Conservation (phyloP, 2,888 invertebrate genomes). For the Pristionchus arcanus region DNA sequence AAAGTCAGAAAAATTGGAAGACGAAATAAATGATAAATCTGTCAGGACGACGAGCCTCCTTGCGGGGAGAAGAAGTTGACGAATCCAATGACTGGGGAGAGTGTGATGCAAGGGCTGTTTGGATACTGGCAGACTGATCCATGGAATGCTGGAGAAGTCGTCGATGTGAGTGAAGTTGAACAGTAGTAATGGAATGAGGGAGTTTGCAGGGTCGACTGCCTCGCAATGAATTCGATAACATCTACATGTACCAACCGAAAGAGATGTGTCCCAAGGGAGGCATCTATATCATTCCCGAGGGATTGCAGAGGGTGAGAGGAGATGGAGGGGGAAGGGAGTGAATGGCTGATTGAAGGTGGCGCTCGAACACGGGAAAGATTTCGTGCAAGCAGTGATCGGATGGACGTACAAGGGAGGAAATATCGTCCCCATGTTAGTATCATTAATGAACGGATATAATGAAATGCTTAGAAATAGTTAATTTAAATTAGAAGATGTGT, state of each 20-base stretch:
- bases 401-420: conserved; percentile 92
- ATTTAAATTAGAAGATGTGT: background rate
- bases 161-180: background rate
- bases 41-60: conserved; percentile 82
- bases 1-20: background rate
- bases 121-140: conserved; percentile 96
- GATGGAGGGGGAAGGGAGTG: background rate
- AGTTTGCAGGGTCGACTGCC: conserved; percentile 90
- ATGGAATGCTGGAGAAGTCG: conserved; percentile 91
- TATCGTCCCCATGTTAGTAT: conserved; percentile 80
- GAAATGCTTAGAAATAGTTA: too few relatives aligned
- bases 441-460: background rate
- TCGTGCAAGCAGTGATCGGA: conserved; percentile 93
- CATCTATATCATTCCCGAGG: conserved; percentile 30
- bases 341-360: conserved; percentile 85
- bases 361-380: conserved; percentile 92
- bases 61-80: conserved; percentile 84
- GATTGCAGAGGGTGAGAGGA: conserved; percentile 13
- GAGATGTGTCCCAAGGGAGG: conserved; percentile 85
- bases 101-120: conserved; percentile 83
- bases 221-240: conserved; percentile 96
- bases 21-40: background rate
- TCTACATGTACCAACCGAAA: conserved; percentile 91
- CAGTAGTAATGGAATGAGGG: conserved; percentile 81
- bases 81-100: conserved; percentile 50